Evolutionary conservation across 2,797 vertebrate species (phyloP).

Genomic region (Amblyraja radiata): DNA sequence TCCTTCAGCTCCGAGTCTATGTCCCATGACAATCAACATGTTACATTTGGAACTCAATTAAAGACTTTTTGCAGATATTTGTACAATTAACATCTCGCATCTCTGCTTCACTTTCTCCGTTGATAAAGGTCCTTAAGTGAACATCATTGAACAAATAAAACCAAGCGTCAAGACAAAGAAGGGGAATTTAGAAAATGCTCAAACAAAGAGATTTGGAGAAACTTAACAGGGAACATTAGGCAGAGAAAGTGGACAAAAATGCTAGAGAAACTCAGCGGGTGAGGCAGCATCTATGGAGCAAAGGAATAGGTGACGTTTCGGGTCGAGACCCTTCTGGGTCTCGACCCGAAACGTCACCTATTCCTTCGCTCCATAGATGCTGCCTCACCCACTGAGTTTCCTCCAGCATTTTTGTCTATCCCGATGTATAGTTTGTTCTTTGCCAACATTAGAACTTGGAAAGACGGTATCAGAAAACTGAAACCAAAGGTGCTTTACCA

Average conservation of each 20-base stretch:
- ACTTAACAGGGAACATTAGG: background rate
- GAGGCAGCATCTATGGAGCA: too few relatives aligned
- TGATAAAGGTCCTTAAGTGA: background rate
- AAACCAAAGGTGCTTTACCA: background rate
- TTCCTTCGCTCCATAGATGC: too few relatives aligned
- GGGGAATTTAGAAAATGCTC: background rate
- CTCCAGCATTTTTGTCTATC: too few relatives aligned
- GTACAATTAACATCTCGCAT: background rate
- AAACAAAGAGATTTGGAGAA: background rate
- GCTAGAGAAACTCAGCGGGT: too few relatives aligned
- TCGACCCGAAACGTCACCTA: too few relatives aligned
- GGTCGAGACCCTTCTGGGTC: too few relatives aligned
- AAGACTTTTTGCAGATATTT: background rate
- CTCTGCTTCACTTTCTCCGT: too few relatives aligned
- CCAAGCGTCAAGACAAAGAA: background rate
- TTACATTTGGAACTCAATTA: background rate
- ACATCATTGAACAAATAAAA: background rate
- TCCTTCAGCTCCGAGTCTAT: background rate
- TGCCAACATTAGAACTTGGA: background rate
- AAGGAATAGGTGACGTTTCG: too few relatives aligned
- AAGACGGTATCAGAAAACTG: background rate
- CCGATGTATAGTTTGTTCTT: too few relatives aligned
- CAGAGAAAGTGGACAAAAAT: too few relatives aligned
- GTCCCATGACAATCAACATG: background rate
- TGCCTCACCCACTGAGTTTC: too few relatives aligned